phyloP scores from a whole-genome alignment of 2,888 invertebrate genomes.

The Autographa gamma region DNA sequence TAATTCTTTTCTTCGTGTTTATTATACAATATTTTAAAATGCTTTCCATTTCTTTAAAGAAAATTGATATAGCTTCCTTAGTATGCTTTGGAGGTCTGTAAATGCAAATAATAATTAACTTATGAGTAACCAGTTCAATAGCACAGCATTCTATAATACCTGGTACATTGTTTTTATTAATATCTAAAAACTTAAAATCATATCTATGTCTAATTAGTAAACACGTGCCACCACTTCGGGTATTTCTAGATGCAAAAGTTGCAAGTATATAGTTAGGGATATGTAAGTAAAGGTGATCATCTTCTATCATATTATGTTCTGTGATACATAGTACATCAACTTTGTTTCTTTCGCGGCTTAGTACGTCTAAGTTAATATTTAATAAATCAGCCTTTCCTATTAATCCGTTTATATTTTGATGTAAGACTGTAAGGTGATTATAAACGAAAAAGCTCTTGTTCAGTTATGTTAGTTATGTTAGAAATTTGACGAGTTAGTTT shows the following conservation, averaged over 20 bases:
- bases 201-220: slow-evolving; percentile 5
- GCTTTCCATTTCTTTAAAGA: slow-evolving; percentile 2
- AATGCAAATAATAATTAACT: neutral
- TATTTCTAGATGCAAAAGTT: slow-evolving; percentile 9
- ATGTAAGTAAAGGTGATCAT: neutral
- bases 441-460: neutral
- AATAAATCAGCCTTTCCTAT: slow-evolving; percentile 6
- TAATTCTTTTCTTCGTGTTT: neutral
- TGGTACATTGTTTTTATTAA: neutral
- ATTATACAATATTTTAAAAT: neutral
- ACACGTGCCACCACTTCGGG: slow-evolving; percentile 10
- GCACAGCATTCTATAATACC: slow-evolving; percentile 12
- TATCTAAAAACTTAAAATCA: neutral
- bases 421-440: neutral
- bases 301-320: slow-evolving; percentile 1
- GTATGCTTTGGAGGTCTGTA: slow-evolving; percentile 8
- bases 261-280: slow-evolving; percentile 1
- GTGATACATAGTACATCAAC: slow-evolving; percentile 1
- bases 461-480: neutral
- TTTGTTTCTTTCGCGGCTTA: neutral
- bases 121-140: slow-evolving; percentile 1
- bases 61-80: neutral
- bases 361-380: neutral
- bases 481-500: no score
- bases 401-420: slow-evolving; percentile 5